Evolutionary conservation across 2,888 invertebrate species (phyloP).

Genomic region (Apamea crenata): DNA sequence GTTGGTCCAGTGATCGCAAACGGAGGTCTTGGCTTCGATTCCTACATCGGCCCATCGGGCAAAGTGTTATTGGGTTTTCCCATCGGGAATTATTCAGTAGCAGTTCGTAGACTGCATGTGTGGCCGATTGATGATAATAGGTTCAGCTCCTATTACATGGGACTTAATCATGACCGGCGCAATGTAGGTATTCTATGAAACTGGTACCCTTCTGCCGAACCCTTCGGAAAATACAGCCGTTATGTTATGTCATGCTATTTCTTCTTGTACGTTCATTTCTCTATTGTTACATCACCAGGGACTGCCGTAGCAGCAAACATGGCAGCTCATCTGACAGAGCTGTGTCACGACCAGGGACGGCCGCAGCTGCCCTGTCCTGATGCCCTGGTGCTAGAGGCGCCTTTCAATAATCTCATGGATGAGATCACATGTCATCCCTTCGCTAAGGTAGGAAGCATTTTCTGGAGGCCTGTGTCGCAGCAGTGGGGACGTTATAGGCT

Average conservation of each 20-base stretch:
- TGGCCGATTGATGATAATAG: neutral
- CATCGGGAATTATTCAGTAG: neutral
- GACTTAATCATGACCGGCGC: neutral
- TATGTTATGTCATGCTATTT: neutral
- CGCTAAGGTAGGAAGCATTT: constrained; percentile 88
- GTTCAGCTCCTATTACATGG: neutral
- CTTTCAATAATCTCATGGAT: constrained; percentile 97
- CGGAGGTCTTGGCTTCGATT: neutral
- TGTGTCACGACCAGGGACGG: constrained; percentile 92
- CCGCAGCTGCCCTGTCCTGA: constrained; percentile 87
- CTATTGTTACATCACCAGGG: constrained; percentile 74
- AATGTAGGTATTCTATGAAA: neutral
- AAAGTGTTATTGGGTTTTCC: neutral
- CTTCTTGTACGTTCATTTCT: neutral
- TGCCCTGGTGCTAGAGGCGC: constrained; percentile 96
- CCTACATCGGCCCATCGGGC: neutral
- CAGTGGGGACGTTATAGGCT: neutral
- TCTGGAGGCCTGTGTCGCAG: neutral
- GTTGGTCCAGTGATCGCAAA: neutral
- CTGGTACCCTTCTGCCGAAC: neutral
- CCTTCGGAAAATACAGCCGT: neutral
- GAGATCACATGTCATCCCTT: constrained; percentile 96
- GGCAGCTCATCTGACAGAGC: constrained; percentile 76
- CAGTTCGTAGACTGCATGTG: neutral
- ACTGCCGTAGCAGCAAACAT: constrained; percentile 90